Percentiles rank a stretch among this genome's conserved stretches.
Evolutionary conservation across 2,113 vertebrate genomes (phyloP).

Genomic region (Apaloderma vittatum): DNA sequence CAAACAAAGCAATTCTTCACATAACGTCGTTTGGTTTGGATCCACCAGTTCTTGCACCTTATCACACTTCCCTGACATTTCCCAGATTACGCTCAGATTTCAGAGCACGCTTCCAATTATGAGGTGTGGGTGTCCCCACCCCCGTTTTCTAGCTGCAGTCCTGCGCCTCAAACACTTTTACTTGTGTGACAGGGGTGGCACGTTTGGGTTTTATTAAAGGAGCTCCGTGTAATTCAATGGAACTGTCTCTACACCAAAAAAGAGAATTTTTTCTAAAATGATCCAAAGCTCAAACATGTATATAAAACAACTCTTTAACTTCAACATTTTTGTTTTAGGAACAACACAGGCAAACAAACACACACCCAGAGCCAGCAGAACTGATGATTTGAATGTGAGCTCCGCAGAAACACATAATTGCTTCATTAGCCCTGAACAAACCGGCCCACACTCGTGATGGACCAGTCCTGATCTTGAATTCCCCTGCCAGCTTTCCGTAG

Average conservation of each 20-base stretch:
- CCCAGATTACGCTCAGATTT: background rate
- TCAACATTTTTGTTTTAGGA: background rate
- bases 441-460: background rate
- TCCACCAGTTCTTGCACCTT: background rate
- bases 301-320: background rate
- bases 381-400: background rate
- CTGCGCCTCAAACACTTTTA: background rate
- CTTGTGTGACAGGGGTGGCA: background rate
- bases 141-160: background rate
- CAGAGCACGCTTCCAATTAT: background rate
- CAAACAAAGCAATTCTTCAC: background rate
- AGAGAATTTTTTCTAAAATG: background rate
- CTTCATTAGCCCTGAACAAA: background rate
- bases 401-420: background rate
- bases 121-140: background rate
- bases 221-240: background rate
- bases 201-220: conserved; percentile 2
- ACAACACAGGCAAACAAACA: background rate
- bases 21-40: background rate
- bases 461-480: background rate
- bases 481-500: background rate
- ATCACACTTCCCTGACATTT: background rate
- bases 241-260: conserved; percentile 3
- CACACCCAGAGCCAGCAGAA: background rate
- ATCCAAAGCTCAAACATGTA: background rate